Conservation (phyloP, 2,113 vertebrate genomes). For the Perca flavescens region DNA sequence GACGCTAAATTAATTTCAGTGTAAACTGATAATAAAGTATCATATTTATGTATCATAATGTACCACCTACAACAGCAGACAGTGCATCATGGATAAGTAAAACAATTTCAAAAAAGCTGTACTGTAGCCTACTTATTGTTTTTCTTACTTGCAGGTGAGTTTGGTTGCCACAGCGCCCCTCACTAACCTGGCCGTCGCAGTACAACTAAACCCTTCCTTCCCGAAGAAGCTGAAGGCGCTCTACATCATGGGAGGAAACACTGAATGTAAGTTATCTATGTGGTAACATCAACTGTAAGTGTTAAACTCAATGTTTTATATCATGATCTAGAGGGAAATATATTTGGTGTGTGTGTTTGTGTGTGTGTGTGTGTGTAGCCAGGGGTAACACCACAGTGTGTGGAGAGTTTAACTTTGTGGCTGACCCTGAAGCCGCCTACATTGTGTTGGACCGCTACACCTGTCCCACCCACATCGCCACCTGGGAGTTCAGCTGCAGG, state of each 20-base stretch:
- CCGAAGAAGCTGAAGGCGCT: conserved; percentile 78
- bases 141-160: conserved; percentile 61
- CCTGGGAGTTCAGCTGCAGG: conserved; percentile 84
- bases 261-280: conserved; percentile 61
- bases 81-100: no score
- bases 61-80: no score
- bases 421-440: conserved; percentile 84
- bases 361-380: conserved; percentile 60
- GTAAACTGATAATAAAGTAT: no score
- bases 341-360: not conserved
- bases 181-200: conserved; percentile 85
- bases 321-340: no score
- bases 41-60: no score
- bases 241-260: conserved; percentile 87
- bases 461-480: conserved; percentile 83
- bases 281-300: not conserved
- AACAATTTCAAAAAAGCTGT: no score
- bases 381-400: conserved; percentile 81
- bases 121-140: not conserved
- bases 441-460: conserved; percentile 80
- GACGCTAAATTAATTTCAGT: no score
- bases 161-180: conserved; percentile 79
- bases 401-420: conserved; percentile 85
- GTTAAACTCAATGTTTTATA: not conserved
- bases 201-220: conserved; percentile 79